A percentile compares a stretch with the other conserved stretches of the same genome.
phyloP scores from a whole-genome alignment of 2,888 invertebrate species.

The Stegana nigrithorax region DNA sequence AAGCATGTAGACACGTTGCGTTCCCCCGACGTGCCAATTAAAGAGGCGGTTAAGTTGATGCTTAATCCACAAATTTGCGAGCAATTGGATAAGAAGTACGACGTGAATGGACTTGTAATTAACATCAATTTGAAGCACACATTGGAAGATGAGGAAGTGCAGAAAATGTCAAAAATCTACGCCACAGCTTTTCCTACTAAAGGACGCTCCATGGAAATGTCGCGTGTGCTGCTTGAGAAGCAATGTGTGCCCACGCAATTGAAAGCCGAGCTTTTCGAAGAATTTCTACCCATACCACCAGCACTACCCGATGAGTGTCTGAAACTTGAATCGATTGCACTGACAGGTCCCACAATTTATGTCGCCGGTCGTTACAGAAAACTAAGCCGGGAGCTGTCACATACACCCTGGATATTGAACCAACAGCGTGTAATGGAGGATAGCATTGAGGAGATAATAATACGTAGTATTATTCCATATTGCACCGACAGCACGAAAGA shows the following conservation, averaged over 20 bases:
- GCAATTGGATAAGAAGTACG: constrained; percentile 71
- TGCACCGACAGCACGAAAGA: constrained; percentile 67
- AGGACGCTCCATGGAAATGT: constrained; percentile 69
- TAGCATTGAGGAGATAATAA: constrained; percentile 93
- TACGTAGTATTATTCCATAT: constrained; percentile 73
- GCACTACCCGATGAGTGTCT: constrained; percentile 62
- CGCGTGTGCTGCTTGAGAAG: constrained; percentile 76
- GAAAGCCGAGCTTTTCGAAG: constrained; percentile 69
- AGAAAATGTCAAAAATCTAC: constrained; percentile 64
- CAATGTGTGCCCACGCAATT: constrained; percentile 70
- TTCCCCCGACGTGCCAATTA: constrained; percentile 72
- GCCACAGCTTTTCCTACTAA: constrained; percentile 49
- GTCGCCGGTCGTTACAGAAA: constrained; percentile 80
- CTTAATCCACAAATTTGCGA: constrained; percentile 73
- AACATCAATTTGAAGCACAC: constrained; percentile 69
- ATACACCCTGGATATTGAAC: constrained; percentile 82
- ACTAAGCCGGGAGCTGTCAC: constrained; percentile 84
- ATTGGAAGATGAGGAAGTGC: constrained; percentile 73
- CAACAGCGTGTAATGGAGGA: constrained; percentile 83
- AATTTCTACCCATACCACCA: constrained; percentile 72
- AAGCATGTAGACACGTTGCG: constrained; percentile 63
- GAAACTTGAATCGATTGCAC: constrained; percentile 49
- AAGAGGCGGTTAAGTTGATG: constrained; percentile 85
- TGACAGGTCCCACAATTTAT: constrained; percentile 64
- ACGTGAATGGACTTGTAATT: constrained; percentile 70